Conservation (phyloP, 2,113 vertebrate genomes). For the Phalacrocorax pelagicus region DNA sequence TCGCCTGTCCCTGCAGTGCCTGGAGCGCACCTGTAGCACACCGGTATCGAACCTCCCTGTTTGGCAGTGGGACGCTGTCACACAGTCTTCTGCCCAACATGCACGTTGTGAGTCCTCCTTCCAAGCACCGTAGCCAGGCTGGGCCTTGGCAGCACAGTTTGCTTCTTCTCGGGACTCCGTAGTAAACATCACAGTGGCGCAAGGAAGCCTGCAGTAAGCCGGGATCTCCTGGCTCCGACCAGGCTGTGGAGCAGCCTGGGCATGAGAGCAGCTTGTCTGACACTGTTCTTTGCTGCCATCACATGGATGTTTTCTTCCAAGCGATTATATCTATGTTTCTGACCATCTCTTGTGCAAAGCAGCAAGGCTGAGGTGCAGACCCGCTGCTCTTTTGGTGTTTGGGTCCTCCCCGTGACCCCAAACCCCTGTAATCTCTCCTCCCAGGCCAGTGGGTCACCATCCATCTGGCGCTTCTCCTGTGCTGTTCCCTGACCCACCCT, state of each 20-base stretch:
- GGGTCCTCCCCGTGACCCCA: background rate
- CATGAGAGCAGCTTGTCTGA: background rate
- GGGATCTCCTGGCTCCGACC: background rate
- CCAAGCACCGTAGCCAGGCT: rapidly evolving
- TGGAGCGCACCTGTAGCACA: background rate
- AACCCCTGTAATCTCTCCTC: rapidly evolving
- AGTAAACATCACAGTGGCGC: rapidly evolving
- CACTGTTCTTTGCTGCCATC: constrained; percentile 56
- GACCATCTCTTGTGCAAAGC: background rate
- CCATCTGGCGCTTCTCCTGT: background rate
- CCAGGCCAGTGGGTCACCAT: background rate
- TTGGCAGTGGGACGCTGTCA: background rate
- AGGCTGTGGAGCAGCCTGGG: background rate
- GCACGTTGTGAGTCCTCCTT: background rate
- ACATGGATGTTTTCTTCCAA: constrained; percentile 27
- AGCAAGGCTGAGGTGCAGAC: background rate
- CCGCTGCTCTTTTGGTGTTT: background rate
- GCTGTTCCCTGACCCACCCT: background rate
- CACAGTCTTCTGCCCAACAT: background rate
- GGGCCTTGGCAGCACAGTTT: background rate
- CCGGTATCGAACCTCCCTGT: rapidly evolving
- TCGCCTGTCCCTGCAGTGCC: background rate
- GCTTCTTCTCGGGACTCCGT: background rate
- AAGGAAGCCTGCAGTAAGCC: background rate
- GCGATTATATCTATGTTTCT: background rate